A percentile compares a stretch with the other conserved stretches of the same genome.
Conservation (phyloP, 2,797 vertebrate species). For the Chromis chromis region DNA sequence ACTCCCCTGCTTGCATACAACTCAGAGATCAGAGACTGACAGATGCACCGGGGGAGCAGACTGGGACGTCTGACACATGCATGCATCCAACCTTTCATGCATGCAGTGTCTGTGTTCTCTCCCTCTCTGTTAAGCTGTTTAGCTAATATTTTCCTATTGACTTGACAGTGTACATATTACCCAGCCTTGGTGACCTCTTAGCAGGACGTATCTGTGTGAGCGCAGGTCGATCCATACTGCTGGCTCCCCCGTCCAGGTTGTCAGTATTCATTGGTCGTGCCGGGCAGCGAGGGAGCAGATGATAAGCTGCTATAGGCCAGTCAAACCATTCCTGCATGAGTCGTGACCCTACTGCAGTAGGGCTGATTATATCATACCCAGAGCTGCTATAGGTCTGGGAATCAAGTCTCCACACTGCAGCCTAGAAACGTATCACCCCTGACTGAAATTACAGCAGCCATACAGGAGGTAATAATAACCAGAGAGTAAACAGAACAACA, state of each 20-base stretch:
- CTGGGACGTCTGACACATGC: slow-evolving; percentile 62
- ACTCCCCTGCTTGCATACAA: slow-evolving; percentile 75
- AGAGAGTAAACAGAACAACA: slow-evolving; percentile 39
- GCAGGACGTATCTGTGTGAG: slow-evolving; percentile 64
- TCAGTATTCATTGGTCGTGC: slow-evolving; percentile 52
- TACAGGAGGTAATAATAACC: slow-evolving; percentile 27
- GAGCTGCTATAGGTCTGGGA: slow-evolving; percentile 50
- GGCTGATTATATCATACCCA: slow-evolving; percentile 73
- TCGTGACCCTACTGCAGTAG: slow-evolving; percentile 75
- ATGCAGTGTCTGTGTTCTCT: slow-evolving; percentile 48
- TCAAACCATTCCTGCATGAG: slow-evolving; percentile 66
- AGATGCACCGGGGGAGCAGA: slow-evolving; percentile 73
- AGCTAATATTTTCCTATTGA: slow-evolving; percentile 82
- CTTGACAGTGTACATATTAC: slow-evolving; percentile 75
- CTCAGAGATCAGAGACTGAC: slow-evolving; percentile 79
- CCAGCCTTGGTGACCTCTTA: slow-evolving; percentile 68
- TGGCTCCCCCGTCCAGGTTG: slow-evolving; percentile 43
- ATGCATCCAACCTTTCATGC: slow-evolving; percentile 62
- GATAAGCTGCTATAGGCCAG: slow-evolving; percentile 73
- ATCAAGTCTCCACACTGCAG: slow-evolving; percentile 54
- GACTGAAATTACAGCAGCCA: slow-evolving; percentile 51
- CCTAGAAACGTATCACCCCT: slow-evolving; percentile 55
- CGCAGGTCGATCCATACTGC: slow-evolving; percentile 80
- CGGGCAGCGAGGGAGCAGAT: slow-evolving; percentile 62
- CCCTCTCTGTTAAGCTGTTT: slow-evolving; percentile 72